A percentile compares a stretch with the other conserved stretches of the same genome.
phyloP scores from a whole-genome alignment of 23 tunicate species.

The Clavelina lepadiformis region DNA sequence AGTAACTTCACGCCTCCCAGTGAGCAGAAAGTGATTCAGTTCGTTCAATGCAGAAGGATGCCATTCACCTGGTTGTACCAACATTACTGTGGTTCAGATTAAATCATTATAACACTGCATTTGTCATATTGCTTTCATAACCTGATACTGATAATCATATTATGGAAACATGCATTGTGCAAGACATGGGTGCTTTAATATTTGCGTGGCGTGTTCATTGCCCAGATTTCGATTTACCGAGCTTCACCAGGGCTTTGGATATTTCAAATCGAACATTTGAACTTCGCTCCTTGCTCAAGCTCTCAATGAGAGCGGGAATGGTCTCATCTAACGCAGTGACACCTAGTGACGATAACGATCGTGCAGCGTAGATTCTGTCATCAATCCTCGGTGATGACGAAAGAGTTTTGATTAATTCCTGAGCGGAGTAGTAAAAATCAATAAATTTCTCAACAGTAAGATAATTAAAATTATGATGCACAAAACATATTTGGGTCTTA shows the following conservation, averaged over 20 bases:
- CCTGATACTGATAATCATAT: too few relatives aligned
- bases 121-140: too few relatives aligned
- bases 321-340: conserved; percentile 35
- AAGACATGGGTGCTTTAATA: too few relatives aligned
- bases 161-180: too few relatives aligned
- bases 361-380: conserved; percentile 62
- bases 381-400: conserved; percentile 26
- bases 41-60: conserved; percentile 25
- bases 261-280: conserved; percentile 37
- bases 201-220: too few relatives aligned
- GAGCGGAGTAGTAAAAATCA: neutral
- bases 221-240: conserved; percentile 54
- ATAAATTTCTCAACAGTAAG: too few relatives aligned
- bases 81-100: too few relatives aligned
- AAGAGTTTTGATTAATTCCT: conserved; percentile 39
- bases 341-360: conserved; percentile 56
- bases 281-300: conserved; percentile 13
- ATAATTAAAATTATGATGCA: too few relatives aligned
- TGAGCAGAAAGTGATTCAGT: conserved; percentile 12
- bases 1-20: conserved; percentile 20
- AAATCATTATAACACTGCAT: too few relatives aligned
- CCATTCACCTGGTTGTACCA: conserved; percentile 45
- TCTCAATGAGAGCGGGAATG: conserved; percentile 33
- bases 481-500: too few relatives aligned
- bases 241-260: conserved; percentile 50